Percentiles rank a stretch among this genome's conserved stretches.
phyloP scores from a whole-genome alignment of 2,113 vertebrate species.

The Neolamprologus falcicula region DNA sequence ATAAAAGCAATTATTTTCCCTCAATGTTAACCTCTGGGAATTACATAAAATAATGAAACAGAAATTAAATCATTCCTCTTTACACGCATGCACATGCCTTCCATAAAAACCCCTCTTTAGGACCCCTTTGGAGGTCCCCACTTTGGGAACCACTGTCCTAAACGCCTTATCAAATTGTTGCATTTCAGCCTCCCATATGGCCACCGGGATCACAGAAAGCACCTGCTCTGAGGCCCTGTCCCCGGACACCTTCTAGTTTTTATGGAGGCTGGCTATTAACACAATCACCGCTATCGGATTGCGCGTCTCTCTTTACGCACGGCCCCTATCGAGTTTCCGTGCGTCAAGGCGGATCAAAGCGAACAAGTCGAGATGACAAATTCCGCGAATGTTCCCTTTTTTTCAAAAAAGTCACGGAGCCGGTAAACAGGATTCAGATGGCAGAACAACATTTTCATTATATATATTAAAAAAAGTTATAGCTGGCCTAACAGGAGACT shows the following conservation, averaged over 20 bases:
- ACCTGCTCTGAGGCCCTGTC: conserved; percentile 64
- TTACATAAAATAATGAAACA: not conserved
- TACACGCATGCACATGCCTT: not conserved
- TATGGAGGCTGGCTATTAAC: conserved; percentile 65
- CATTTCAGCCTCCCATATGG: conserved; percentile 48
- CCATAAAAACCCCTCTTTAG: not conserved
- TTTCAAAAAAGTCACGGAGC: conserved; percentile 13
- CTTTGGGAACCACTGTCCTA: conserved; percentile 47
- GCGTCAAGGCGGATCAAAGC: conserved; percentile 64
- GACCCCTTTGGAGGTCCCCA: conserved; percentile 10
- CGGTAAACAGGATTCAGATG: conserved; percentile 4
- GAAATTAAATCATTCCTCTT: not conserved
- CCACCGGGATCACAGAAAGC: conserved; percentile 55
- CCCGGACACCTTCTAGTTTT: conserved; percentile 59
- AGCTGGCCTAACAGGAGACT: not conserved
- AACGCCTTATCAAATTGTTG: conserved; percentile 52
- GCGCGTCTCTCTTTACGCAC: conserved; percentile 55
- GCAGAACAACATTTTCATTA: not conserved
- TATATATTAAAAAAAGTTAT: not conserved
- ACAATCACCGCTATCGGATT: conserved; percentile 63
- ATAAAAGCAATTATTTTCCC: not conserved
- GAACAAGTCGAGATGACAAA: conserved; percentile 45
- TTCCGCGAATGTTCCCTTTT: conserved; percentile 38
- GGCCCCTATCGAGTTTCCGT: conserved; percentile 46
- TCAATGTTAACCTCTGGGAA: not conserved